Evolutionary conservation across 2,888 invertebrate species (phyloP), one percentile per base, ranked within the genome.

Genomic region (Hirudinaria manillensis): DNA sequence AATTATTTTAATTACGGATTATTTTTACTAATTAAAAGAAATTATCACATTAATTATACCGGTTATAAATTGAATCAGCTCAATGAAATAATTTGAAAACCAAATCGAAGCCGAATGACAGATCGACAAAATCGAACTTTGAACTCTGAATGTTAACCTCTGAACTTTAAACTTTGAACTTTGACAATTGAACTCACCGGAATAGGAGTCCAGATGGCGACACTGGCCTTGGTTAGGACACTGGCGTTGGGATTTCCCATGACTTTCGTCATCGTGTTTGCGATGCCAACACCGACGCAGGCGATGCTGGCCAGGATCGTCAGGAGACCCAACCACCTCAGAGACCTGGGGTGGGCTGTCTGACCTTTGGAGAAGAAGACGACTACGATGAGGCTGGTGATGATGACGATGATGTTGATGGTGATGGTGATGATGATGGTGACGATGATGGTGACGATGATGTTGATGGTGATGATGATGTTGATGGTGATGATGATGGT

Each of bases 131-230:
- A n/a, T n/a, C n/a, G n/a, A n/a, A n/a, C n/a, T n/a, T n/a, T n/a
- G n/a, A n/a, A n/a, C n/a, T n/a, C n/a, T n/a, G n/a, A n/a, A n/a
- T n/a, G n/a, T n/a, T n/a, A n/a, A n/a, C n/a, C n/a, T n/a, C n/a
- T n/a, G n/a, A n/a, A n/a, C n/a, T n/a, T n/a, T n/a, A n/a, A n/a
- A n/a, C n/a, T n/a, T n/a, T n/a, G n/a, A 13, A 65, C 16, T 19
- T 65, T 65, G 13, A 65, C 24, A 65, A 65, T n/a, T n/a, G n/a
- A n/a, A n/a, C 61, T 61, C 29, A 68, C 68, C 10, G 68, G 32
- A 34, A 68, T 32, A 1, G 68, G 68, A 32, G 68, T 16, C 68
- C 68, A 68, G 7, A 68, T 68, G 29, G 29, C 68, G 34, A 36
- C 68, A 34, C 34, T 32, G 32, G 32, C 68, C n/a, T 29, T 29